Evolutionary conservation across 2,797 vertebrate genomes (phyloP).

Genomic region (Limosa lapponica): DNA sequence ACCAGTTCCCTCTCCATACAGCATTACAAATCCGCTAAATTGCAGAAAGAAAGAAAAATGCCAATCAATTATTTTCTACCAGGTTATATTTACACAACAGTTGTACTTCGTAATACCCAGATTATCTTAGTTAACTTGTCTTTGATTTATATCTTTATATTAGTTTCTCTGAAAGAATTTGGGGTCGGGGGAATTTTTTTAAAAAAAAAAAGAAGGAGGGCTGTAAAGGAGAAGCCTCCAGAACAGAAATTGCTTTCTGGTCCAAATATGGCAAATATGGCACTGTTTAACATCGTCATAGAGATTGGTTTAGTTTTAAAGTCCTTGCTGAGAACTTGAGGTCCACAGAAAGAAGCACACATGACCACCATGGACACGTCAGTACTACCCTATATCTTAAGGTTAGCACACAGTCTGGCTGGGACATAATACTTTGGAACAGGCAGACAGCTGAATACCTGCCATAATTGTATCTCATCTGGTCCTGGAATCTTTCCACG

Average conservation of each 20-base stretch:
- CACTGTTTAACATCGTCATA: background rate
- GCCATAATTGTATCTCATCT: background rate
- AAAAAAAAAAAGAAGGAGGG: background rate
- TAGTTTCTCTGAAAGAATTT: background rate
- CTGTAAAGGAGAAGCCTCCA: background rate
- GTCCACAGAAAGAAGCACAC: background rate
- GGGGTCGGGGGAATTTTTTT: no score
- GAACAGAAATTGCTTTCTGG: background rate
- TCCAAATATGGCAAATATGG: background rate
- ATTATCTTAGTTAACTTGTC: background rate
- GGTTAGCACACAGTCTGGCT: background rate
- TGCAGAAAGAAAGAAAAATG: no score
- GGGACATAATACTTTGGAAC: background rate
- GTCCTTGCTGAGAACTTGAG: background rate
- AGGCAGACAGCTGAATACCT: rapidly evolving
- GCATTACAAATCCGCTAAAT: background rate
- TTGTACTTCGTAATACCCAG: background rate
- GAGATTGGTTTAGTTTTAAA: background rate
- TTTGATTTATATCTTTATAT: background rate
- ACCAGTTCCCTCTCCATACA: background rate
- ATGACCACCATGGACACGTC: rapidly evolving
- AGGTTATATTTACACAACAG: background rate
- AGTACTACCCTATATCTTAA: background rate
- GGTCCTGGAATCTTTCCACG: background rate
- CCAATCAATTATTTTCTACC: background rate